phyloP scores from a whole-genome alignment of 2,888 invertebrate species.

The Globia sparganii region DNA sequence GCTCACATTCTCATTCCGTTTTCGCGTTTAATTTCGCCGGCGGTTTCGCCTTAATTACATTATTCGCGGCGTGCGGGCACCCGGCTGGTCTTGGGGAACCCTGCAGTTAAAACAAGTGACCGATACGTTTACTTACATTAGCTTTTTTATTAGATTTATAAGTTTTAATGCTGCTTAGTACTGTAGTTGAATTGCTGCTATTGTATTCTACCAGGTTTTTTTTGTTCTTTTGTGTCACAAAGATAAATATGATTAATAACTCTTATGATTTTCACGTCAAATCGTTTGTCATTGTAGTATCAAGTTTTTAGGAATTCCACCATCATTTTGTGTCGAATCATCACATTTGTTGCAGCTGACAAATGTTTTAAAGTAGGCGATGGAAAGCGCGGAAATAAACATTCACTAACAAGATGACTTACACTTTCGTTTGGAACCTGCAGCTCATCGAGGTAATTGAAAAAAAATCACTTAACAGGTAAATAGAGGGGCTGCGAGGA shows the following conservation, averaged over 20 bases:
- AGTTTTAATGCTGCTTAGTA: slow-evolving; percentile 21
- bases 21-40: slow-evolving; percentile 91
- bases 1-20: slow-evolving; percentile 91
- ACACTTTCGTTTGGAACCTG: slow-evolving; percentile 84
- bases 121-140: slow-evolving; percentile 70
- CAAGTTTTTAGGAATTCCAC: slow-evolving; percentile 58
- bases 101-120: slow-evolving; percentile 78
- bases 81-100: slow-evolving; percentile 74
- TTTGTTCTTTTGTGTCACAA: slow-evolving; percentile 11
- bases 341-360: slow-evolving; percentile 78
- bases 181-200: not conserved
- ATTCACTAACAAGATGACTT: slow-evolving; percentile 89
- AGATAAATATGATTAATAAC: slow-evolving; percentile 53
- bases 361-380: slow-evolving; percentile 72
- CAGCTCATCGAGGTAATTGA: slow-evolving; percentile 89
- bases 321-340: slow-evolving; percentile 70
- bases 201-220: slow-evolving; percentile 1
- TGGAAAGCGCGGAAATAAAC: slow-evolving; percentile 81
- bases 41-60: slow-evolving; percentile 91
- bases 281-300: slow-evolving; percentile 49
- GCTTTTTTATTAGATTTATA: slow-evolving; percentile 50
- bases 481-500: slow-evolving; percentile 81
- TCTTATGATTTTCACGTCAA: slow-evolving; percentile 41
- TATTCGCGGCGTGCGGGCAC: slow-evolving; percentile 84
- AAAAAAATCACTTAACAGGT: slow-evolving; percentile 90